A percentile compares a stretch with the other conserved stretches of the same genome.
These are phyloP conservation scores for Asbolus verrucosus DNA, from an alignment of 1,140 invertebrate species.

Conservation along the genomic window DNA sequence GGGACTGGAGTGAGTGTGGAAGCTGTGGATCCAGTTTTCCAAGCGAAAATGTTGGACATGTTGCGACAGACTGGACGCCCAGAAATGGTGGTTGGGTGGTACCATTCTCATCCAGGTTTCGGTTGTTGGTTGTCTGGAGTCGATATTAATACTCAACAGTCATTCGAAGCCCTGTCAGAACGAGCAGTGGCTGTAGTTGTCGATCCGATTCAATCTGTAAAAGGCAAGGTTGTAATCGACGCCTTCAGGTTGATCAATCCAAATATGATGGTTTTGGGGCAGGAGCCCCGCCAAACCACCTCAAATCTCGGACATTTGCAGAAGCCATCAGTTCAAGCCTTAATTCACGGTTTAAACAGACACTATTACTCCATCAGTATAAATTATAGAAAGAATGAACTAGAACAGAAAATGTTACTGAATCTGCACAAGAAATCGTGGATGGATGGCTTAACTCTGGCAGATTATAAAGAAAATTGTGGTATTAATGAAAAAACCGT, in stretches of 20 bases:
- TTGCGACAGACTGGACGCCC: slow-evolving; percentile 98
- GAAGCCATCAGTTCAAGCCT: slow-evolving; percentile 98
- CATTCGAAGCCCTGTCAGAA: slow-evolving; percentile 98
- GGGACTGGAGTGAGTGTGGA: slow-evolving; percentile 97
- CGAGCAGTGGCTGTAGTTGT: slow-evolving; percentile 99
- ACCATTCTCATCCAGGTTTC: slow-evolving; percentile 99
- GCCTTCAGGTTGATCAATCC: slow-evolving; percentile 95
- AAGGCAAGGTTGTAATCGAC: slow-evolving; percentile 97
- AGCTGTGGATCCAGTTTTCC: slow-evolving; percentile 99
- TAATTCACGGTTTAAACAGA: slow-evolving; percentile 98
- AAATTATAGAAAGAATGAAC: slow-evolving; percentile 98
- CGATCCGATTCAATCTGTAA: slow-evolving; percentile 99
- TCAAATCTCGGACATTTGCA: slow-evolving; percentile 98
- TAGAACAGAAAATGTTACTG: slow-evolving; percentile 99
- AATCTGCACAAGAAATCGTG: slow-evolving; percentile 99
- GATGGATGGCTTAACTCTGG: slow-evolving; percentile 97
- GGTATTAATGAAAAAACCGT: slow-evolving; percentile 92
- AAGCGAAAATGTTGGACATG: slow-evolving; percentile 99
- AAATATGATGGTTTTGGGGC: slow-evolving; percentile 98
- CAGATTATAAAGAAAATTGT: slow-evolving; percentile 96
- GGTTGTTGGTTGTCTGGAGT: slow-evolving; percentile 99
- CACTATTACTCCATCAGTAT: slow-evolving; percentile 99
- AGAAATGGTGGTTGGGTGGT: slow-evolving; percentile 99
- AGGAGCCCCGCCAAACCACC: slow-evolving; percentile 98
- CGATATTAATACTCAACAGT: slow-evolving; percentile 99